A percentile compares a stretch with the other conserved stretches of the same genome.
phyloP scores from a whole-genome alignment of 35 echinoderm and acorn worm species.

The Apostichopus japonicus region DNA sequence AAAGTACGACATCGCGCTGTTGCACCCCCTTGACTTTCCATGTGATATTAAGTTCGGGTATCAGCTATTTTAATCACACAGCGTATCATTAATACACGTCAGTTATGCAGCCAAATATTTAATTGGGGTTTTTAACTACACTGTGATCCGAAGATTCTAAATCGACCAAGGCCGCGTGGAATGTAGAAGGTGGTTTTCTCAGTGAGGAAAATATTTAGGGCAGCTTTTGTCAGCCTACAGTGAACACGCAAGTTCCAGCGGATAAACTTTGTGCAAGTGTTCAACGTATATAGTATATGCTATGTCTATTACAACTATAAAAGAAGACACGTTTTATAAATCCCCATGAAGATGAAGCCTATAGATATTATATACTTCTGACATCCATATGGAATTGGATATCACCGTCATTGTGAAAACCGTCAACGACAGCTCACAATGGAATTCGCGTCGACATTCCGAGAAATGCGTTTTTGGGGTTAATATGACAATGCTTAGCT shows the following conservation, averaged over 20 bases:
- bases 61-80: conserved; percentile 21
- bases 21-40: conserved; percentile 9
- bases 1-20: neutral
- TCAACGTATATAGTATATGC: no score
- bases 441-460: neutral
- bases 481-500: neutral
- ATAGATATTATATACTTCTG: neutral
- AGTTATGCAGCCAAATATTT: conserved; percentile 38
- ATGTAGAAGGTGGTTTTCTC: conserved; percentile 48
- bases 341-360: no score
- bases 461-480: neutral
- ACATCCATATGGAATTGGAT: neutral
- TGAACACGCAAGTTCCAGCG: neutral
- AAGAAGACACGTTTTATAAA: no score
- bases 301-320: no score
- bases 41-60: conserved; percentile 26
- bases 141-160: conserved; percentile 6
- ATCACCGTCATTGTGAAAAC: neutral
- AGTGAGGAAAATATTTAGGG: neutral
- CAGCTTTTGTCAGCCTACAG: neutral
- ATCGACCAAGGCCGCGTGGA: neutral
- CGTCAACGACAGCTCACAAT: neutral
- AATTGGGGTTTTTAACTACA: conserved; percentile 20
- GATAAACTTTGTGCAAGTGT: no score
- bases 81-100: conserved; percentile 39